Evolutionary conservation across 2,113 vertebrate species (phyloP).

Genomic region (Aviceda subcristata): DNA sequence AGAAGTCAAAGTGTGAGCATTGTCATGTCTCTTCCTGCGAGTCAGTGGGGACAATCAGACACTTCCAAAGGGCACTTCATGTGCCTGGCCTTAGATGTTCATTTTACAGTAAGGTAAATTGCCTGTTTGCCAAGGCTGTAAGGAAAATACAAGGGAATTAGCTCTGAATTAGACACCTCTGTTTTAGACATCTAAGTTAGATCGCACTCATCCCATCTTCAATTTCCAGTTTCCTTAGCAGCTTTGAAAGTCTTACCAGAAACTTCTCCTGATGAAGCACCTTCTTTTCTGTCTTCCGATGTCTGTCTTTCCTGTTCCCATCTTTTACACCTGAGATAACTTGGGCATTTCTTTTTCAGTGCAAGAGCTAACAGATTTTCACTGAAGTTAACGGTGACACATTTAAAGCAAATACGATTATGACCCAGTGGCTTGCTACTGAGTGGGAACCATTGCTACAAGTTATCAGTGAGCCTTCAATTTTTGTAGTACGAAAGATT

Average conservation of each 20-base stretch:
- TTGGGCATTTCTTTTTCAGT: neutral
- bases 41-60: neutral
- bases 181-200: neutral
- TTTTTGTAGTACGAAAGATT: neutral
- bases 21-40: neutral
- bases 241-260: neutral
- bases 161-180: neutral
- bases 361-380: neutral
- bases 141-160: neutral
- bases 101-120: neutral
- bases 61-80: neutral
- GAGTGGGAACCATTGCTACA: neutral
- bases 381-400: rapidly evolving
- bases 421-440: neutral
- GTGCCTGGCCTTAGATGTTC: neutral
- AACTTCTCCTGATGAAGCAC: neutral
- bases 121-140: neutral
- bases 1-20: neutral
- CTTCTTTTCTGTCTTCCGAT: neutral
- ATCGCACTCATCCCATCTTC: neutral
- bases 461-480: neutral
- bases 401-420: neutral
- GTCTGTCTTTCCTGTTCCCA: neutral
- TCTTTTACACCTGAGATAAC: neutral
- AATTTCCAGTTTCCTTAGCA: neutral